Conservation (phyloP, 1,140 invertebrate genomes). For the Drosophila ogumai region DNA sequence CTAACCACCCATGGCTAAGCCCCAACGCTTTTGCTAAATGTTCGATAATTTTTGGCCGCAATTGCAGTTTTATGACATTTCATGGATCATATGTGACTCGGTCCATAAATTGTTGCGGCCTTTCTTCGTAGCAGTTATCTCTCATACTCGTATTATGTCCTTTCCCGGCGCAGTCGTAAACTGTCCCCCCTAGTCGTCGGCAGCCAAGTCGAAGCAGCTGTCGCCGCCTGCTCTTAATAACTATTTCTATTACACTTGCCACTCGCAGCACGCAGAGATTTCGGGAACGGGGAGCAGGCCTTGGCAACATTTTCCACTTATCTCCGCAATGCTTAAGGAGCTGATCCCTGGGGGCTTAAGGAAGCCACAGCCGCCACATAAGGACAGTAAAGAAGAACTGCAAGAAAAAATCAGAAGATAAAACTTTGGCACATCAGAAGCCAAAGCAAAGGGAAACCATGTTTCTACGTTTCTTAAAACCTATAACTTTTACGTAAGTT, state of each 20-base stretch:
- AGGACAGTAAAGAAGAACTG: not conserved
- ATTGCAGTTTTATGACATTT: conserved; percentile 79
- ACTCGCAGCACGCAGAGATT: conserved; percentile 65
- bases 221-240: conserved; percentile 71
- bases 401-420: not conserved
- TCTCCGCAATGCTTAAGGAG: conserved; percentile 47
- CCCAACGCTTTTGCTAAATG: conserved; percentile 76
- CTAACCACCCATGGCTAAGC: conserved; percentile 71
- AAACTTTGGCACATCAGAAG: not conserved
- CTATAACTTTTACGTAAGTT: not conserved
- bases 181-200: conserved; percentile 64
- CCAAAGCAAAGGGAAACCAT: not conserved
- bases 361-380: conserved; percentile 1
- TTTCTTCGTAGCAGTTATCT: conserved; percentile 43
- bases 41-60: conserved; percentile 80
- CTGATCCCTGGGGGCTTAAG: conserved; percentile 42
- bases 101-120: conserved; percentile 72
- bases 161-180: conserved; percentile 53
- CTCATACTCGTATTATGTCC: conserved; percentile 26
- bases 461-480: not conserved
- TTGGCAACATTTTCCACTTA: conserved; percentile 73
- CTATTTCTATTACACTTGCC: conserved; percentile 81
- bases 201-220: conserved; percentile 39
- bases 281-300: conserved; percentile 29
- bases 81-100: conserved; percentile 68